Evolutionary conservation across 2,888 invertebrate genomes (phyloP), one percentile per base, ranked within the genome.

Genomic region (Sesia bembeciformis): DNA sequence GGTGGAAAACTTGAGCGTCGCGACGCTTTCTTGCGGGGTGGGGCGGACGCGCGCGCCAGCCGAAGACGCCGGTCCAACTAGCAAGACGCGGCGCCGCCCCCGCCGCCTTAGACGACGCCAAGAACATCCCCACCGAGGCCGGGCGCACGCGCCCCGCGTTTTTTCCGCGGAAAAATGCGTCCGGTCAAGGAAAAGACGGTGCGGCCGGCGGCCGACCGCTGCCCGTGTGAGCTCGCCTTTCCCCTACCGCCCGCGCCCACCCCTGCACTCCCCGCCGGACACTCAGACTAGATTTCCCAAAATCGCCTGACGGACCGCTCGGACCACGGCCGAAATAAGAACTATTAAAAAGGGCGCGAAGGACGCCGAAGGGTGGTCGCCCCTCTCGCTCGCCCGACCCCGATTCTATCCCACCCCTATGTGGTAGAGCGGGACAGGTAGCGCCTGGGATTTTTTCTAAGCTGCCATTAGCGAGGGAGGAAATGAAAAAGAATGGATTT

Each of bases 101-200:
- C 85, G 84, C 79, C 83, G 85, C 88, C 88, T 87, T 87, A 88
- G 87, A 87, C 87, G 81, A 68, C 71, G 77, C 76, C 75, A 87
- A 88, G 88, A 88, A 88, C 88, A 88, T 88, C 88, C 87, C 88
- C 86, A 76, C 85, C 84, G 83, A 59, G 72, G 76, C 66, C 74
- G 85, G 78, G 87, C 88, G 89, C 89, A 83, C 78, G 89, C 88
- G 88, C 88, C 84, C 83, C 72, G 76, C 82, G 86, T 80, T 85
- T 87, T 87, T 87, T 86, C 87, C 85, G 85, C 85, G 85, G 89
- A 90, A 89, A 90, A 90, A 87, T 86, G 85, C 82, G 86, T 79
- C 84, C 86, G 87, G 83, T 81, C 81, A 85, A 88, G 88, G 82
- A 86, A 83, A 84, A 84, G 86, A 84, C 84, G 80, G 72, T 72